These are phyloP conservation scores for Periophthalmodon schlosseri DNA, from an alignment of 2,113 vertebrate species.

Conservation along the genomic window DNA sequence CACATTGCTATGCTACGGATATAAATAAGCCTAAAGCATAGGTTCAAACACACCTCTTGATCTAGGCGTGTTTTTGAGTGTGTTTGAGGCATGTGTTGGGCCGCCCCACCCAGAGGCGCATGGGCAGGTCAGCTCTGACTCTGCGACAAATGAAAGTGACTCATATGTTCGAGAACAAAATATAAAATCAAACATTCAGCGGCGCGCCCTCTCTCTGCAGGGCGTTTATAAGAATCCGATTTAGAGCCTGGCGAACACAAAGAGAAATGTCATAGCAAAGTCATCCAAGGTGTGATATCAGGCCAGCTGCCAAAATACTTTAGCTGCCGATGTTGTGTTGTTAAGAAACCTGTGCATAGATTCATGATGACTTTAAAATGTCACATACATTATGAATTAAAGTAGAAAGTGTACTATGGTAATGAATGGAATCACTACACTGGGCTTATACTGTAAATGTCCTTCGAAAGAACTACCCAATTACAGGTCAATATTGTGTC, in stretches of 20 bases:
- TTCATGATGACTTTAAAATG: not conserved
- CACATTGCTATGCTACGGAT: slow-evolving; percentile 13
- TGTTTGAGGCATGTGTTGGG: slow-evolving; percentile 56
- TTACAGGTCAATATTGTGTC: slow-evolving; percentile 38
- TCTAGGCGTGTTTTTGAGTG: slow-evolving; percentile 61
- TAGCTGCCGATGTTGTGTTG: not conserved
- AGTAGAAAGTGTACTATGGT: not conserved
- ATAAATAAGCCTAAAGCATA: slow-evolving; percentile 26
- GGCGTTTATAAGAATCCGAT: slow-evolving; percentile 16
- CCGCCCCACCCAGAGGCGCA: slow-evolving; percentile 62
- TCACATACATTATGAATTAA: not conserved
- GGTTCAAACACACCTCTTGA: slow-evolving; percentile 53
- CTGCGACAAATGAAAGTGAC: slow-evolving; percentile 46
- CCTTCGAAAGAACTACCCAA: slow-evolving; percentile 19
- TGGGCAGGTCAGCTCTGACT: slow-evolving; percentile 40
- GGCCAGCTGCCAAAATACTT: slow-evolving; percentile 11
- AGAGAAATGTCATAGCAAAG: not conserved
- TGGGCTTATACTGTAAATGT: not conserved
- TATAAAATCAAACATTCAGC: slow-evolving; percentile 29
- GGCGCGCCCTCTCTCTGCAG: slow-evolving; percentile 30
- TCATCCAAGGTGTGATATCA: slow-evolving; percentile 16
- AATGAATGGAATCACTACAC: not conserved
- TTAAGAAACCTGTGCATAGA: not conserved
- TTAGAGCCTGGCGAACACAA: not conserved
- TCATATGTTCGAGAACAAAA: slow-evolving; percentile 42